These are phyloP conservation scores for Micronycteris hirsuta DNA, from an alignment of 2,113 vertebrate genomes.

Conservation along the genomic window DNA sequence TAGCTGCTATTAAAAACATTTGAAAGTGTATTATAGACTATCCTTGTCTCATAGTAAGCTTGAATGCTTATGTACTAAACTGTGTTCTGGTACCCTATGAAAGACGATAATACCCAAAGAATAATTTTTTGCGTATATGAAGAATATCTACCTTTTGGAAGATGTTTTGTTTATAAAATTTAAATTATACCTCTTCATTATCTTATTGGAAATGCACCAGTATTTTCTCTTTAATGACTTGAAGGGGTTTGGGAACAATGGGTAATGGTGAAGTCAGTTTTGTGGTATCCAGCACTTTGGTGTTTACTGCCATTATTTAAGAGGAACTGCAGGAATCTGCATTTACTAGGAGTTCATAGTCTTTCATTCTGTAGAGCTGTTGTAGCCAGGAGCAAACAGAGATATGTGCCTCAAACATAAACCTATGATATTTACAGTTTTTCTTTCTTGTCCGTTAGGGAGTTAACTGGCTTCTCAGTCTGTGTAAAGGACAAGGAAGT, in stretches of 20 bases:
- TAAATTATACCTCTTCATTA: background rate
- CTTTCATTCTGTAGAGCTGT: background rate
- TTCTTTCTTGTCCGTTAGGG: conserved; percentile 61
- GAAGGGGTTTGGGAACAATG: background rate
- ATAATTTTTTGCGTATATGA: background rate
- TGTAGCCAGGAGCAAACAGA: conserved; percentile 28
- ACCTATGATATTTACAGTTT: conserved; percentile 45
- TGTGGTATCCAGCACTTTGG: background rate
- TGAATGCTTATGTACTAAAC: background rate
- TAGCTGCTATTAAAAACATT: background rate
- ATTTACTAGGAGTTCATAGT: background rate
- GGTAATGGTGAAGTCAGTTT: background rate
- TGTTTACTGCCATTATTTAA: background rate
- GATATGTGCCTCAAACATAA: conserved; percentile 25
- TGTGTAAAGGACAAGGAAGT: conserved; percentile 60
- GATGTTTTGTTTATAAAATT: conserved; percentile 7
- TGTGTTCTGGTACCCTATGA: background rate
- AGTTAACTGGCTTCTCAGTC: conserved; percentile 63
- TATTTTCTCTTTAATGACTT: background rate
- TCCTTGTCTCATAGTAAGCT: background rate
- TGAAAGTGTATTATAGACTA: background rate
- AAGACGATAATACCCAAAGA: background rate
- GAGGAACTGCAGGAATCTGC: background rate
- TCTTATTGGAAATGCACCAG: background rate
- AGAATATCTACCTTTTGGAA: background rate